phyloP scores from a whole-genome alignment of 2,888 invertebrate genomes.

The Frankliniella fusca region DNA sequence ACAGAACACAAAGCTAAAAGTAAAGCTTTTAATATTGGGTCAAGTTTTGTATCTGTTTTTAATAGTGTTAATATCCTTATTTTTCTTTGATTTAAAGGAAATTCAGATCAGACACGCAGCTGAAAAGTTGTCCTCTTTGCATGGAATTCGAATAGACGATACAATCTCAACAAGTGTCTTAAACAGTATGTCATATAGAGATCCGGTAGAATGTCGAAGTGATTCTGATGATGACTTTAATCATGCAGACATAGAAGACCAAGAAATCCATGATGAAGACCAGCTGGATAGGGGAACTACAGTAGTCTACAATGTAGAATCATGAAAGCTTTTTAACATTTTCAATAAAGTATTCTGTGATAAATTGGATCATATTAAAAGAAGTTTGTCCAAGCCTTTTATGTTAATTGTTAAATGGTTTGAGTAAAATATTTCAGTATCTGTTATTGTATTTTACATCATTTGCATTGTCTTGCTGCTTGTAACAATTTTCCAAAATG shows the following conservation, averaged over 20 bases:
- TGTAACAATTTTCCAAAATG: background rate
- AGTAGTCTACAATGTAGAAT: background rate
- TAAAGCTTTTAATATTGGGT: constrained; percentile 40
- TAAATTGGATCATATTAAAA: too few relatives aligned
- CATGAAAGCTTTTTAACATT: background rate
- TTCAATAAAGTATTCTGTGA: too few relatives aligned
- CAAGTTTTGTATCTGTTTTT: constrained; percentile 41
- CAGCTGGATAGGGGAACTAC: background rate
- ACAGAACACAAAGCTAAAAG: constrained; percentile 47
- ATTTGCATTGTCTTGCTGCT: too few relatives aligned
- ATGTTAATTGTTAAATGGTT: too few relatives aligned
- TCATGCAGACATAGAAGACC: background rate
- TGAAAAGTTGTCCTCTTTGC: constrained; percentile 42
- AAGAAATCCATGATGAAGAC: constrained; percentile 16
- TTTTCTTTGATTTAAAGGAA: constrained; percentile 44
- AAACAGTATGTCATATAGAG: background rate
- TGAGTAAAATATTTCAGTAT: too few relatives aligned
- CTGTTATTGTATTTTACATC: too few relatives aligned
- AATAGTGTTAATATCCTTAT: constrained; percentile 18
- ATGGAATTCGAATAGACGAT: background rate
- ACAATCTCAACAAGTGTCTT: background rate
- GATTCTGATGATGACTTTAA: background rate
- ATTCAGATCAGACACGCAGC: constrained; percentile 57
- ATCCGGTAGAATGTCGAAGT: background rate
- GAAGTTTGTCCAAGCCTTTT: too few relatives aligned